These are phyloP conservation scores for Panthera uncia DNA, from an alignment of 2,113 vertebrate species.

Conservation along the genomic window DNA sequence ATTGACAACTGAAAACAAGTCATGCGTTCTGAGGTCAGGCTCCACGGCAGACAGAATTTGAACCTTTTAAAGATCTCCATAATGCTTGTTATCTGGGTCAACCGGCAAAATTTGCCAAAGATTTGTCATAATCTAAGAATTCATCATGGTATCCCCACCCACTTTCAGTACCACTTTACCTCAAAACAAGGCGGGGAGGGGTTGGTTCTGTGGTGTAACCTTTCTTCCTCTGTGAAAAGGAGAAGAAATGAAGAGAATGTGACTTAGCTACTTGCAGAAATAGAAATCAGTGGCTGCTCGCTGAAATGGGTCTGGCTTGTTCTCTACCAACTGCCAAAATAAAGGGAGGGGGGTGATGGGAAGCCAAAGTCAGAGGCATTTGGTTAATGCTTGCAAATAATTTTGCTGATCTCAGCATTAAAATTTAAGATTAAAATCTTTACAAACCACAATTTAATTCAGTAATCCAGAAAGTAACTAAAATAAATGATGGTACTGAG, in stretches of 20 bases:
- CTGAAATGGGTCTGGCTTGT: neutral
- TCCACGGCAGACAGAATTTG: neutral
- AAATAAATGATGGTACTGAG: constrained; percentile 42
- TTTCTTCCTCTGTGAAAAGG: neutral
- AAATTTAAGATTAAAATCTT: constrained; percentile 26
- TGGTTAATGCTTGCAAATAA: constrained; percentile 21
- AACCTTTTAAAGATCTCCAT: neutral
- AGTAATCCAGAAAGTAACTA: neutral
- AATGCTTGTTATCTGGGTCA: neutral
- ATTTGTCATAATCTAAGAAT: neutral
- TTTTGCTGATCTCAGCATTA: neutral
- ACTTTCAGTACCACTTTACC: neutral
- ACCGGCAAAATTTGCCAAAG: neutral
- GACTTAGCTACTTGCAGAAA: neutral
- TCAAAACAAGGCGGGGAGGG: neutral
- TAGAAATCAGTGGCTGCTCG: neutral
- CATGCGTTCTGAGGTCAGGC: neutral
- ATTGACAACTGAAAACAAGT: neutral
- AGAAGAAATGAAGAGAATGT: neutral
- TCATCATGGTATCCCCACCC: neutral
- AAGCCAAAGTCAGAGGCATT: neutral
- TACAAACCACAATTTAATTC: constrained; percentile 10
- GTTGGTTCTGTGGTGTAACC: neutral
- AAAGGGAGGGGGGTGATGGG: neutral
- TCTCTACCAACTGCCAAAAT: neutral